Evolutionary conservation across 2,888 invertebrate species (phyloP), one percentile per base, ranked within the genome.

Genomic region (Hermaeophaga mercurialis): DNA sequence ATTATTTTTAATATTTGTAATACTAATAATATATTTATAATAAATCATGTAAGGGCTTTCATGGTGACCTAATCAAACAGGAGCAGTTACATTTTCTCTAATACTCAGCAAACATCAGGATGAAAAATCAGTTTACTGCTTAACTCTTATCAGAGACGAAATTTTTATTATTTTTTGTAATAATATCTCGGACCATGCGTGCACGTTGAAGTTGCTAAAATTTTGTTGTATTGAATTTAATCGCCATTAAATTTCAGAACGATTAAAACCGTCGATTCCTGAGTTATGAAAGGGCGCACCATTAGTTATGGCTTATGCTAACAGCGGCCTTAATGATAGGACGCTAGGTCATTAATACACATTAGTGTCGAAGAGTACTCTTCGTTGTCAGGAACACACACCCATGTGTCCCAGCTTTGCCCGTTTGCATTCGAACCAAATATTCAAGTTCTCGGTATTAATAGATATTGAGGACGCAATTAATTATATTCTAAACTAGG

Each of bases 331-430:
- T 65, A 67, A 66, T 64, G 66, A 65, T 60, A 46, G 55, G 63
- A 63, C 62, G 60, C 56, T 48, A 28, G 54, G 63, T 66, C 68
- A 67, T 70, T 67, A 70, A 69, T 67, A 66, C 56, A 66, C 67
- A 68, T 70, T 69, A 69, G 64, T 61, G 67, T 66, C 67, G 67
- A 67, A 67, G 65, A 58, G 65, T 65, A 61, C 62, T 54, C 64
- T 46, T 50, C 61, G 61, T 54, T 67, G 68, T 68, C 66, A 66
- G 60, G 53, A 38, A 57, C 61, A 56, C 57, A 56, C 62, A 57
- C 63, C 58, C 63, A 62, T 57, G 56, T 59, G 33, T 41, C 34
- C 17, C 56, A 39, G 46, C 55, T 53, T n/a, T 45, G 24, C 36
- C 36, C 28, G 28, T 54, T 38, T 46, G 18, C 46, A 54, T 54